These are phyloP conservation scores for Lagocephalus sceleratus DNA, from an alignment of 2,797 vertebrate genomes.

Conservation along the genomic window DNA sequence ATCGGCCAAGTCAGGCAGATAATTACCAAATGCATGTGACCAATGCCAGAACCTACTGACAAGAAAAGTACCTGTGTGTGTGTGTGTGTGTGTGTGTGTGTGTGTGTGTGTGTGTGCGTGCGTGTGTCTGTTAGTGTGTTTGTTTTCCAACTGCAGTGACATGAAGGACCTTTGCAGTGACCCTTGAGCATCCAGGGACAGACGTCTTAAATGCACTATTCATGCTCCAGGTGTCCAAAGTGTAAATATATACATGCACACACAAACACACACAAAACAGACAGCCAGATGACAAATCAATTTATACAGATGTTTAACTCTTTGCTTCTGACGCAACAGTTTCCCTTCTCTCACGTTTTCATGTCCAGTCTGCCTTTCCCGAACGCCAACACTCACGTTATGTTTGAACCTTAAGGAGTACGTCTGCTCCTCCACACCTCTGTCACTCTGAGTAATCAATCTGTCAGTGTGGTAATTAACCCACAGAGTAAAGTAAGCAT, in stretches of 20 bases:
- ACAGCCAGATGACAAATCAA: background rate
- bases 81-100: slow-evolving; percentile 59
- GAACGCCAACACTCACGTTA: slow-evolving; percentile 18
- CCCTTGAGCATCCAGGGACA: slow-evolving; percentile 55
- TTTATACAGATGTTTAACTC: slow-evolving; percentile 8
- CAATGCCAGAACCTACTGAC: slow-evolving; percentile 41
- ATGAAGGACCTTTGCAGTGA: slow-evolving; percentile 55
- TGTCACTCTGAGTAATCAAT: slow-evolving; percentile 71
- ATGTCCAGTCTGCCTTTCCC: slow-evolving; percentile 13
- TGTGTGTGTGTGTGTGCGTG: slow-evolving; percentile 43
- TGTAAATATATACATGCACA: slow-evolving; percentile 9
- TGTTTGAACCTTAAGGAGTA: slow-evolving; percentile 60
- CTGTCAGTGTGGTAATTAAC: slow-evolving; percentile 77
- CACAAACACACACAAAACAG: slow-evolving; percentile 9
- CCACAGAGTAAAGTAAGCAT: slow-evolving; percentile 72
- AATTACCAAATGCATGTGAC: slow-evolving; percentile 45
- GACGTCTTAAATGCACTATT: slow-evolving; percentile 56
- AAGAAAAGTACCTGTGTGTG: slow-evolving; percentile 39
- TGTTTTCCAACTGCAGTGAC: slow-evolving; percentile 53
- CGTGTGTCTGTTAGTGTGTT: slow-evolving; percentile 52
- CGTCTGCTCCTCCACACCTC: slow-evolving; percentile 53
- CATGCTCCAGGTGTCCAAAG: slow-evolving; percentile 63
- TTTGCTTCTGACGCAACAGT: slow-evolving; percentile 24
- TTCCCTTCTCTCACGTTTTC: slow-evolving; percentile 18
- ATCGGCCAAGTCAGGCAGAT: slow-evolving; percentile 23